phyloP scores from a whole-genome alignment of 1,140 invertebrate species.

The Drosophila sp. region DNA sequence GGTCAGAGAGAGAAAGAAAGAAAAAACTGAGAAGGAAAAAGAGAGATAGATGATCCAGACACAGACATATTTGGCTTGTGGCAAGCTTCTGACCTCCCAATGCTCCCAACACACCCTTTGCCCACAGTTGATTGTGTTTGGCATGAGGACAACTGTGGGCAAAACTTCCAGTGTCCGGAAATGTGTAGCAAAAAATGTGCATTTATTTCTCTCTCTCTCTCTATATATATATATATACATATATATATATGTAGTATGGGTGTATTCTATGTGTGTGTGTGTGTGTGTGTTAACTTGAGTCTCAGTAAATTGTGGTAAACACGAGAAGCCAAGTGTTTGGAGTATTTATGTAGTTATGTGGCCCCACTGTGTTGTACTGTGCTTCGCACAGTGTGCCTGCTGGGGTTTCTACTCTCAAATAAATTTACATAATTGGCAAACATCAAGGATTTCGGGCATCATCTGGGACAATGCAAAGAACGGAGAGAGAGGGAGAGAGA shows the following conservation, averaged over 20 bases:
- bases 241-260: background rate
- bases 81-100: constrained; percentile 44
- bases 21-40: background rate
- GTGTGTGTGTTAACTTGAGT: constrained; percentile 65
- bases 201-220: constrained; percentile 62
- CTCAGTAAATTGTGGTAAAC: constrained; percentile 81
- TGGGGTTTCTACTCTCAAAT: constrained; percentile 15
- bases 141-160: constrained; percentile 15
- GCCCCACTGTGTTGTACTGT: constrained; percentile 65
- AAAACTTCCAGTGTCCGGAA: constrained; percentile 37
- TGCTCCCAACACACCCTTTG: background rate
- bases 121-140: constrained; percentile 39
- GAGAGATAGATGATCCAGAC: constrained; percentile 42
- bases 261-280: background rate
- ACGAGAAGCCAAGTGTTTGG: constrained; percentile 77
- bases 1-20: constrained; percentile 15
- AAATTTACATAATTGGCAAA: constrained; percentile 77
- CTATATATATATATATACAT: background rate
- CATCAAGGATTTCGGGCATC: constrained; percentile 56
- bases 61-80: constrained; percentile 78
- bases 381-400: constrained; percentile 64
- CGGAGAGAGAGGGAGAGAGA: background rate
- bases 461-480: background rate
- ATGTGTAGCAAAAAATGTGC: constrained; percentile 76
- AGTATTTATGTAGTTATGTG: constrained; percentile 71